Evolutionary conservation across 2,113 vertebrate genomes (phyloP), one percentile per base, ranked within the genome.

Genomic region (Pithys albifrons): DNA sequence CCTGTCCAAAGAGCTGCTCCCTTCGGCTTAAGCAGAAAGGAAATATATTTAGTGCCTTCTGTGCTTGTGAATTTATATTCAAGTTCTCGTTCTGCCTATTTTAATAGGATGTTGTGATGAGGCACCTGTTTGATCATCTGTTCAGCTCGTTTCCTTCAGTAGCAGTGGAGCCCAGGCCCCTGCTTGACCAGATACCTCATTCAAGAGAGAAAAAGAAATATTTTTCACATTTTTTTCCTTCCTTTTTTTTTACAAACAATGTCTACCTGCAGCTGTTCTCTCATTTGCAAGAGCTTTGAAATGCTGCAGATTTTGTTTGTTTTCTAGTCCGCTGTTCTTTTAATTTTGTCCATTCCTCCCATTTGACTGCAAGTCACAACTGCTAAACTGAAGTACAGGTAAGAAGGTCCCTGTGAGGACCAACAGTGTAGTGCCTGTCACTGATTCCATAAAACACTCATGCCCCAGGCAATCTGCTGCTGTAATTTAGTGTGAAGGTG

Each of bases 401-500:
- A 49, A 79, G 77, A 83, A 81, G 62, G 80, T 87, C 73, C 65
- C 85, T 31, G 1, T 43, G 85, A 96, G 90, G 76, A 62, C 58
- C 1, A 0, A n/a, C 74, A 79, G 46, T 7, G 0, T 41, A 35
- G 22, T 1, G 2, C 35, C 88, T 43, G 25, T 89, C 74, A 46
- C 85, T 31, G 12, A 33, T 39, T 86, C 66, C 24, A 55, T 91
- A 52, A 93, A 92, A 33, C 85, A 48, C 66, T 61, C 16, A 2
- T 70, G 72, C 62, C 79, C 62, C 2, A 2, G 54, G 58, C 92
- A 89, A 51, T 89, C 79, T 41, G 35, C 74, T 52, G 48, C 51
- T 93, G 85, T 91, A 89, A 71, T 92, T 96, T 88, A 92, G 74
- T 86, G 93, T 61, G 86, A 97, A 89, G 90, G 59, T 91, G 96